Base-by-base conservation (phyloP, 2,888 invertebrate genomes). In the Rhamnusium bicolor region DNA sequence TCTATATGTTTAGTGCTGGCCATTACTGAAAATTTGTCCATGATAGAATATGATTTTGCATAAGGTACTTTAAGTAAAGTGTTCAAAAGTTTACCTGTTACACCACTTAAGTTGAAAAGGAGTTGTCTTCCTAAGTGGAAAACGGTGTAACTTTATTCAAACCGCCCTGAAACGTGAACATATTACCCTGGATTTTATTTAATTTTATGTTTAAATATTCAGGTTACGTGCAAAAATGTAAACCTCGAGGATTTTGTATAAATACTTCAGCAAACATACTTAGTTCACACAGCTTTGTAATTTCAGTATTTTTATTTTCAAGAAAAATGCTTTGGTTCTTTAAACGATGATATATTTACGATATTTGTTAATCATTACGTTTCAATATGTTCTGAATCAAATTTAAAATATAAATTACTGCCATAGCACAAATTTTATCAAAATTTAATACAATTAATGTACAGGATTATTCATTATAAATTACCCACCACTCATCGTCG, bases 31-130 rank as follows among this genome's bases (percentile, higher is more conserved):
- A 40, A 12, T n/a, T 40, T 60, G 58, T 60, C 19, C 21, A 29
- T n/a, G 29, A 49, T 10, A 1, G 32, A 67, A 67, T n/a, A n/a
- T 29, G 49, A 29, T 60, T 68, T 68, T 60, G 60, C 29, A 60
- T 27, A 29, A 27, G 49, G 51, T 60, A 46, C 47, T 47, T 60
- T 32, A 60, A 29, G 24, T 16, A 46, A 60, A 46, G 16, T 63
- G 51, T 21, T 54, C 62, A 54, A 54, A 69, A 69, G 62, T 69
- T 69, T 63, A 69, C 69, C 47, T 69, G 56, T 47, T 62, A 54
- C 69, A 63, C 19, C 40, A 63, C 54, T 62, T 51, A 40, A 10
- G 24, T 10, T 27, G 62, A 62, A 69, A 5, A 62, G 62, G 12
- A 24, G 61, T 69, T 62, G 62, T 53, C 69, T 62, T 24, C 29